phyloP scores from a whole-genome alignment of 2,113 vertebrate genomes.

The Setophaga kirtlandii region DNA sequence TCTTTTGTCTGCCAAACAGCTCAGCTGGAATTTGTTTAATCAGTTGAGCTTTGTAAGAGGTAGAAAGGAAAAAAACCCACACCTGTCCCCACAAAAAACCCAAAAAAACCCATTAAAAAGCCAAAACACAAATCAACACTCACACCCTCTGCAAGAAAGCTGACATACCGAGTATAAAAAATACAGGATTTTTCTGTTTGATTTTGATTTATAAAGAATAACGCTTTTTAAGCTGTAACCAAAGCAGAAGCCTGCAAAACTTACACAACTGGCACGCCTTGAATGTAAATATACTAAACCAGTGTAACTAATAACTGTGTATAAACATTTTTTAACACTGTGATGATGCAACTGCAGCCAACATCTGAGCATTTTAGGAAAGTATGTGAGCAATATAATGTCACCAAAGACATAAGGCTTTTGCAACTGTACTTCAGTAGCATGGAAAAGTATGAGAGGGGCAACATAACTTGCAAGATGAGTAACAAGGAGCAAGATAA shows the following conservation, averaged over 20 bases:
- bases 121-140: background rate
- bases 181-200: background rate
- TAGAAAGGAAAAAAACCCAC: background rate
- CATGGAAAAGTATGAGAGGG: background rate
- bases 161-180: background rate
- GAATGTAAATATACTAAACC: background rate
- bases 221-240: background rate
- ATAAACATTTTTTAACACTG: background rate
- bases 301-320: background rate
- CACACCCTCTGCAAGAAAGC: background rate
- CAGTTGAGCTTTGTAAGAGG: background rate
- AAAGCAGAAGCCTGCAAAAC: background rate
- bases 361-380: background rate
- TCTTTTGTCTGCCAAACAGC: background rate
- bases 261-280: background rate
- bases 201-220: background rate
- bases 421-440: background rate
- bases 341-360: background rate
- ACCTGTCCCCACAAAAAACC: too few relatives aligned
- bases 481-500: background rate
- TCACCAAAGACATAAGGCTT: background rate
- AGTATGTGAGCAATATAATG: background rate
- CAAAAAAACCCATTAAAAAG: accelerated
- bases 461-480: background rate
- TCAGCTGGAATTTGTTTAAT: background rate